Base-by-base conservation (phyloP, 2,888 invertebrate genomes). In the Bombyx huttoni region DNA sequence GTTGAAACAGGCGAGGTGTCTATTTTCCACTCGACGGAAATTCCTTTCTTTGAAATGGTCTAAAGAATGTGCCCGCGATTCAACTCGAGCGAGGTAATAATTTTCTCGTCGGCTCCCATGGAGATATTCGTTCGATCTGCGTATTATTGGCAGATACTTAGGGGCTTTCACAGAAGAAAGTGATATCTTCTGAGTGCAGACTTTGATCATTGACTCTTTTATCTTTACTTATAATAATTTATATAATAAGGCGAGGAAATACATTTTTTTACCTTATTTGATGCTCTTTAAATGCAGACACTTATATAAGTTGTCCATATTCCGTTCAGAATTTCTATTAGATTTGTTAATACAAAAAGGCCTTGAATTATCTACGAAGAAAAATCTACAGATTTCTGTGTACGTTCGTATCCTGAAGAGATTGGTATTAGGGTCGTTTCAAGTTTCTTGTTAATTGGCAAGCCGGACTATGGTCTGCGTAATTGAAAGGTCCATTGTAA, bases 1-100 rank as follows among this genome's bases (percentile, higher is more conserved):
- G 84, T 83, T 81, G 80, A 81, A 83, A 78, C 80, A 78, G 76
- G 69, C 79, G 82, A 85, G 82, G 84, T 85, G 86, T 84, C 86
- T 83, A 78, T 83, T 81, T 86, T 84, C 78, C 78, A 72, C 73
- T 78, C 71, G 65, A 74, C 63, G 75, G 68, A 75, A 84, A 84
- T 83, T 83, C 78, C 77, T 80, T 79, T 77, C 77, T 77, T 73
- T 73, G 78, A 84, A 82, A 73, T 72, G 72, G 70, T 72, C 69
- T 58, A 67, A 67, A 72, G 73, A 78, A 70, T 75, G 78, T 80
- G 78, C 67, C 76, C 60, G 60, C 77, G 71, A 81, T 80, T 73
- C 74, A 73, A 67, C 74, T 70, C 63, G 68, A 80, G 77, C 70
- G 76, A 72, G 73, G 75, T 73, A 81, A 83, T 85, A 75, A 86